These are phyloP conservation scores for Seira sanloemensis DNA, from an alignment of 2,888 invertebrate species.

Conservation along the genomic window DNA sequence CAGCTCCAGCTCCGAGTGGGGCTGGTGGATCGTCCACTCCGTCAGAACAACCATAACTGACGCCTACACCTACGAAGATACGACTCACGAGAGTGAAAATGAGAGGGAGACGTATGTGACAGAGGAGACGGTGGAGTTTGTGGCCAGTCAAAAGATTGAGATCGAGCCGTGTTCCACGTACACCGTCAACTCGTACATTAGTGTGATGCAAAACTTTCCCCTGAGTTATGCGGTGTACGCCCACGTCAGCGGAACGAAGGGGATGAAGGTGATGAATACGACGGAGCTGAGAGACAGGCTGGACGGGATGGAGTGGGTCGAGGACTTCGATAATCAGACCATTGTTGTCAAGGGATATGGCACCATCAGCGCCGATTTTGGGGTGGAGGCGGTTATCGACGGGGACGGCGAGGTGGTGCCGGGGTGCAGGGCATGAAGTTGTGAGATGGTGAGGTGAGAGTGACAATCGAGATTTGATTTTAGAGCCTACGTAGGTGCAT, in stretches of 20 bases:
- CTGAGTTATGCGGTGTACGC: background rate
- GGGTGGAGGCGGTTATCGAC: background rate
- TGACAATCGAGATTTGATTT: too few species aligned
- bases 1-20: too few species aligned
- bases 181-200: background rate
- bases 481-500: too few species aligned
- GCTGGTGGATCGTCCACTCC: background rate
- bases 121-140: background rate
- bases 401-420: background rate
- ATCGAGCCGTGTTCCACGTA: background rate
- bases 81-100: background rate
- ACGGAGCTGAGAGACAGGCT: background rate
- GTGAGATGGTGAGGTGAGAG: too few species aligned
- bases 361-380: background rate
- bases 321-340: background rate
- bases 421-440: too few species aligned
- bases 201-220: background rate
- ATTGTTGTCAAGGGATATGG: background rate
- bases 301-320: background rate
- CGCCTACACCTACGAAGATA: background rate
- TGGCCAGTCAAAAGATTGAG: background rate
- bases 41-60: background rate
- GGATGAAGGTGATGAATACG: background rate
- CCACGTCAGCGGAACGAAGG: background rate
- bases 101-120: background rate